Evolutionary conservation across 2,797 vertebrate genomes (phyloP), one percentile per base, ranked within the genome.

Genomic region (Pogonophryne albipinna): DNA sequence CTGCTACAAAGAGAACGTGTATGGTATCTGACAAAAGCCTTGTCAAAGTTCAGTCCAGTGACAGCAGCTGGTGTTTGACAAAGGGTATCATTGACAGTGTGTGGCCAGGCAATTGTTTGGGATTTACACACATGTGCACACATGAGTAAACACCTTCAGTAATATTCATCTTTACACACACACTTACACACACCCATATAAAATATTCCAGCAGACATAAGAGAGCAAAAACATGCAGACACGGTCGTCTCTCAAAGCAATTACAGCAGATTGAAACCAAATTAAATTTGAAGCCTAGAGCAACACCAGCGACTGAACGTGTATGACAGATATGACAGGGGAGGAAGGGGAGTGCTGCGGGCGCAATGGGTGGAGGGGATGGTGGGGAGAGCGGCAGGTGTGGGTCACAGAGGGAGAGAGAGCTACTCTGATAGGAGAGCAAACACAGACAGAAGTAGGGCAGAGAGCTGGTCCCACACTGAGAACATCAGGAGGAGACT

Each of bases 261-360:
- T 95, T 95, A 95, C 93, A 94, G 87, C 92, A 93, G 92, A 94
- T 92, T 94, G 94, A 94, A 95, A 93, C 90, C 92, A 95, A 95
- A 95, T 95, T 94, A 94, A 95, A 95, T 94, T 93, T 88, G 90
- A 95, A 92, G 94, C 93, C 94, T 93, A 89, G 83, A 95, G 94
- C 93, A 91, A 92, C 80, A 90, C 51, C 71, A 76, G 90, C 88
- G 55, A 95, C 77, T 89, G 89, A 90, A 88, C 58, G 78, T 78
- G 87, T 91, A 60, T 92, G 91, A 93, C 91, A 93, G 92, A 93
- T 93, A 93, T 88, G 90, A 92, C 89, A 90, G 79, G 85, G 71
- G 80, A 75, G 83, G 85, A 79, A 83, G 56, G 73, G 83, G 73
- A 82, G 77, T 41, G 77, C 80, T 79, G 84, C 41, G 14, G 79